Conservation (phyloP, 2,888 invertebrate species). For the Trichacis sp. region DNA sequence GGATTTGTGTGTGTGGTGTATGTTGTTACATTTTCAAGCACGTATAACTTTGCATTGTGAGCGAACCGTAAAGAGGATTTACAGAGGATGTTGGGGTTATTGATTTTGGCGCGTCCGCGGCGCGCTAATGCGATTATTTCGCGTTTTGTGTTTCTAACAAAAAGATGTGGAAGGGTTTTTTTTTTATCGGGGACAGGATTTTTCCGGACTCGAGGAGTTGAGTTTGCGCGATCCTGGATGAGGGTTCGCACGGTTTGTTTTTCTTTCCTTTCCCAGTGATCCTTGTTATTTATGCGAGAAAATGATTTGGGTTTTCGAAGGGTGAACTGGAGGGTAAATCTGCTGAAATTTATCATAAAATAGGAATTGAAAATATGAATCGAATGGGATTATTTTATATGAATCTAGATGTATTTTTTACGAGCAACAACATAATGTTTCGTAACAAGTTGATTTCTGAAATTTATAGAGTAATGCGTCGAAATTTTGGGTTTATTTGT, state of each 20-base stretch:
- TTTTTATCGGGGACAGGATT: neutral
- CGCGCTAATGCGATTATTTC: conserved; percentile 26
- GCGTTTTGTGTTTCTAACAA: conserved; percentile 17
- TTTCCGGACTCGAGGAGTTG: too few relatives aligned
- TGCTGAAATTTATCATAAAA: too few relatives aligned
- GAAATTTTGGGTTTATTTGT: too few relatives aligned
- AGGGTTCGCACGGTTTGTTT: neutral
- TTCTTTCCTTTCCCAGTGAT: neutral
- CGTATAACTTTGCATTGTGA: neutral
- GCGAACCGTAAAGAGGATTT: conserved; percentile 19
- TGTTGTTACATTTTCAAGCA: neutral
- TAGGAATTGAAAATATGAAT: too few relatives aligned
- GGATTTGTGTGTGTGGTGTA: neutral
- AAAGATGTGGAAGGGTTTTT: neutral
- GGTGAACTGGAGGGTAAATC: too few relatives aligned
- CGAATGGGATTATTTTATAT: too few relatives aligned
- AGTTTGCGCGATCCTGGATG: too few relatives aligned
- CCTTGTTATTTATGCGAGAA: too few relatives aligned
- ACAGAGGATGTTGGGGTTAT: conserved; percentile 16
- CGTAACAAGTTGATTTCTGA: too few relatives aligned
- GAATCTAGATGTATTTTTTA: too few relatives aligned
- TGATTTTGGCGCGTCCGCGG: conserved; percentile 16
- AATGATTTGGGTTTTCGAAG: neutral
- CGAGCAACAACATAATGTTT: too few relatives aligned
- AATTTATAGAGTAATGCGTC: too few relatives aligned